These are phyloP conservation scores for Palaemon carinicauda DNA, from an alignment of 1,140 invertebrate species.

Conservation along the genomic window DNA sequence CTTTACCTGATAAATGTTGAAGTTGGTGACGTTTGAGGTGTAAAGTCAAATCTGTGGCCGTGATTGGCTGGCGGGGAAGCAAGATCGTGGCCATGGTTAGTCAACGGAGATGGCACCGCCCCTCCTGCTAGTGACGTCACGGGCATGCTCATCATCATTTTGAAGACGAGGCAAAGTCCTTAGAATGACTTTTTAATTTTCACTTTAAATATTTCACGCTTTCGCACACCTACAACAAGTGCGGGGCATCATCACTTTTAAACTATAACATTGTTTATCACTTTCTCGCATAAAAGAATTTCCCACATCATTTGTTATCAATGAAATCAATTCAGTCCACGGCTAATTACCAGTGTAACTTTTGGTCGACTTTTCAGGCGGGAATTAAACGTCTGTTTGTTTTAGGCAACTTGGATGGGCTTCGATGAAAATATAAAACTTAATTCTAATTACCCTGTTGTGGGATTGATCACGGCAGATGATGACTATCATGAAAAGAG, in stretches of 20 bases:
- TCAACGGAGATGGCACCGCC: conserved; percentile 25
- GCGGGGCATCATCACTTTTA: no score
- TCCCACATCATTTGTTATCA: no score
- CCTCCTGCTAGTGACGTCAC: conserved; percentile 45
- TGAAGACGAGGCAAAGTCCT: neutral
- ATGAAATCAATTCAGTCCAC: no score
- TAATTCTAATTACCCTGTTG: no score
- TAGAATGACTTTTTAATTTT: neutral
- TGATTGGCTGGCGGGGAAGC: conserved; percentile 39
- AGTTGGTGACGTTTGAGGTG: conserved; percentile 24
- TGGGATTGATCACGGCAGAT: no score
- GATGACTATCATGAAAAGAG: no score
- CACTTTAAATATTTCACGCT: neutral
- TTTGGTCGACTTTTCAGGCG: no score
- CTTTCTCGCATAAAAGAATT: neutral
- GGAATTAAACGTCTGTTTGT: no score
- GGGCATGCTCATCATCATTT: conserved; percentile 53
- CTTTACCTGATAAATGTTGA: conserved; percentile 43
- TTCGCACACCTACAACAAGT: neutral
- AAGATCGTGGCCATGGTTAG: conserved; percentile 40
- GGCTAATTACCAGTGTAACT: no score
- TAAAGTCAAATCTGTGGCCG: conserved; percentile 44
- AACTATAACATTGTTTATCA: no score
- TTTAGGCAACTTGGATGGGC: no score
- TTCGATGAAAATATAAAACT: no score